Percentiles rank a stretch among this genome's conserved stretches.
phyloP scores from a whole-genome alignment of 2,113 vertebrate genomes.

The Pelusios castaneus region DNA sequence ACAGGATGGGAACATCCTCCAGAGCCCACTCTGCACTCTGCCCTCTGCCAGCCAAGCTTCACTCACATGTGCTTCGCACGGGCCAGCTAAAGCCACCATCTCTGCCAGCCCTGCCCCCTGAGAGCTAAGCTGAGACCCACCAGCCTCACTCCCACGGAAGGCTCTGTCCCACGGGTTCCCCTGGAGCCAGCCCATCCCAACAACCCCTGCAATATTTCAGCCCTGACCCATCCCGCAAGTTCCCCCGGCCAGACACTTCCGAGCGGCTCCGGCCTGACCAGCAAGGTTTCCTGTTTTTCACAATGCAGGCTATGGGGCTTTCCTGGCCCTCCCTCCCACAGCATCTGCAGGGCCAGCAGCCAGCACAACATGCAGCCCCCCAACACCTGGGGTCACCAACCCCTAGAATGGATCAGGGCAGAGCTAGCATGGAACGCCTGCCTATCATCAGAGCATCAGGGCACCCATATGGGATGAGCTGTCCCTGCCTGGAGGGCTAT shows the following conservation, averaged over 20 bases:
- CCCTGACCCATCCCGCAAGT: rapidly evolving
- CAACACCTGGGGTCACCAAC: no score
- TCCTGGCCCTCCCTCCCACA: neutral
- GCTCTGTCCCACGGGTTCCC: no score
- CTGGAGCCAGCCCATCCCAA: neutral
- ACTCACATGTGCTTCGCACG: no score
- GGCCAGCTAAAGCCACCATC: neutral
- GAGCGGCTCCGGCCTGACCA: neutral
- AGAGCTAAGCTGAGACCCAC: neutral
- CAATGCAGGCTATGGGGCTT: neutral
- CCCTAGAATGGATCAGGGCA: neutral
- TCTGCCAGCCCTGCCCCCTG: neutral
- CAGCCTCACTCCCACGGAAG: no score
- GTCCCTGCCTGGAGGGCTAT: no score
- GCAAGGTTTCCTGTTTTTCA: slow-evolving; percentile 55
- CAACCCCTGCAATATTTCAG: neutral
- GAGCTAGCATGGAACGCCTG: neutral
- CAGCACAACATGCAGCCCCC: neutral
- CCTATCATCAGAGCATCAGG: no score
- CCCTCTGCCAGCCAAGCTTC: no score
- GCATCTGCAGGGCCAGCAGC: neutral
- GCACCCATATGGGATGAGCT: no score
- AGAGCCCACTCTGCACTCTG: neutral
- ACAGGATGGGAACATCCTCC: neutral
- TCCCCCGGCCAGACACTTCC: neutral